Base-by-base conservation (phyloP, 2,888 invertebrate genomes). In the Sialis fuliginosa region DNA sequence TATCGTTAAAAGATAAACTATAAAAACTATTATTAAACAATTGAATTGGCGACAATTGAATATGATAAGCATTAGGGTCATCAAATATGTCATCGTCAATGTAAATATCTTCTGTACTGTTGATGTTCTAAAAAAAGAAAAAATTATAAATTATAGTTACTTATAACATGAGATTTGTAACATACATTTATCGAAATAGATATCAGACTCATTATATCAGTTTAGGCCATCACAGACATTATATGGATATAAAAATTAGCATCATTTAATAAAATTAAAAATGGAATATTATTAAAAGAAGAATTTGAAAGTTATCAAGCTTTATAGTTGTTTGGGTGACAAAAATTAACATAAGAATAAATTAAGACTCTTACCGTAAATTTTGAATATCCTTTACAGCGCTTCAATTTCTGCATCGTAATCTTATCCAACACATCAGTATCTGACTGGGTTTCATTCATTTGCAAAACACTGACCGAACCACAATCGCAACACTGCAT, bases 101-200 rank as follows among this genome's bases (percentile, higher is more conserved):
- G 31, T 42, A 42, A 22, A 42, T 42, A 42, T 42, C 42, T 31
- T 42, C 42, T 10, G 32, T 42, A 22, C 42, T 42, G 22, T 42
- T 31, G 6, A 42, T 13, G 31, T 22, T 31, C 42, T 42, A 22
- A 8, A 42, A 42, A 10, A 22, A 42, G 10, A 9, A 6, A 42
- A 42, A 9, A 3, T 22, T 31, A n/a, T 8, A 13, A 30, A 13
- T 31, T 30, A 42, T 6, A 6, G 2, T 22, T 42, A 2, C 3
- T 37, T 37, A 22, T 22, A 22, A 22, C 22, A 22, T 2, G 4
- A 22, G 4, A 22, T 22, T 22, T 22, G 22, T 22, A 22, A 22
- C 4, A 22, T 22, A 22, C 22, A 22, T 22, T 22, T 22, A 22
- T 22, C 22, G 22, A 22, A 4, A 22, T 22, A 22, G 22, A 22